Evolutionary conservation across 2,113 vertebrate species (phyloP).

Genomic region (Rhagologus leucostigma): DNA sequence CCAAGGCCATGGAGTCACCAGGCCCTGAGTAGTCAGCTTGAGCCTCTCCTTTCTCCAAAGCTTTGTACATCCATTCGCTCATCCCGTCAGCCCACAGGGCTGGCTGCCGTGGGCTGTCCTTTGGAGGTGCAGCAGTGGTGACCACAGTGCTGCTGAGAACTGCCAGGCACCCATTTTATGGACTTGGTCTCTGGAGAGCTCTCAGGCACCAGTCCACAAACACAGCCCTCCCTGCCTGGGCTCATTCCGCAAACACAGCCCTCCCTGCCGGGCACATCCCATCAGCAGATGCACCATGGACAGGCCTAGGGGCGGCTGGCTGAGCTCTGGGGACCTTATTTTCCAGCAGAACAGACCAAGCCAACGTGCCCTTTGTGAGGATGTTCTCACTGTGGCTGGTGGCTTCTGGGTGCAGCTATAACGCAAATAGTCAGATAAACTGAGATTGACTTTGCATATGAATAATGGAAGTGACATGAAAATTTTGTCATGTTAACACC

Average conservation of each 20-base stretch:
- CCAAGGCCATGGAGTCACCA: background rate
- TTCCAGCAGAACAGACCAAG: background rate
- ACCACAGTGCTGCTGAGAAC: background rate
- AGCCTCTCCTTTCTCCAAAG: background rate
- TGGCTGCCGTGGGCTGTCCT: background rate
- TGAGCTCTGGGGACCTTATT: background rate
- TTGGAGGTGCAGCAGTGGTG: background rate
- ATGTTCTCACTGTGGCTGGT: background rate
- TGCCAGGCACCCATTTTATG: rapidly evolving
- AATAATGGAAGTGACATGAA: background rate
- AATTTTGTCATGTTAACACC: background rate
- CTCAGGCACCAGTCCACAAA: background rate
- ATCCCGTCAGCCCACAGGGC: rapidly evolving
- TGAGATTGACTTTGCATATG: background rate
- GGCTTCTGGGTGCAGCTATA: background rate
- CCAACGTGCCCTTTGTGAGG: rapidly evolving
- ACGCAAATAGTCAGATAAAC: background rate
- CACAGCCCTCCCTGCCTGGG: background rate
- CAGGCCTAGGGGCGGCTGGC: background rate
- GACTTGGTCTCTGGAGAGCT: background rate
- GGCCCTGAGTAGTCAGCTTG: background rate
- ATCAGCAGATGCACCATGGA: background rate
- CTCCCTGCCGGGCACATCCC: background rate
- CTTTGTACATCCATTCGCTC: background rate
- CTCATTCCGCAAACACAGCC: background rate